Conservation (phyloP, 1,140 invertebrate species). For the Ceratina japonica region DNA sequence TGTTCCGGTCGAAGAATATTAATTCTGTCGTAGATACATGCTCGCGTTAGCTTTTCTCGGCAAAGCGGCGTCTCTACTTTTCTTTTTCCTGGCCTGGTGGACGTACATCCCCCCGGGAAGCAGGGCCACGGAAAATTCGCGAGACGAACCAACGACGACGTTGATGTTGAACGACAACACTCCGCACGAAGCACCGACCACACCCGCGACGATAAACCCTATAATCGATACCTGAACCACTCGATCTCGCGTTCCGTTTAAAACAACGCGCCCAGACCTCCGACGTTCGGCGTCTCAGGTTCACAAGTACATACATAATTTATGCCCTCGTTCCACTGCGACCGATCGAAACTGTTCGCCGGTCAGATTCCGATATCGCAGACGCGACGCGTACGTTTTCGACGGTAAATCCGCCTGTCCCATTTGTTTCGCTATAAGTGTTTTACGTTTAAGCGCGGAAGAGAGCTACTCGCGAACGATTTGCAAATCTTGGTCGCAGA, state of each 20-base stretch:
- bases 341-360: no score
- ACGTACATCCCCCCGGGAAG: conserved; percentile 82
- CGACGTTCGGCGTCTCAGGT: no score
- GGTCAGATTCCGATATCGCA: no score
- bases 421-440: background rate
- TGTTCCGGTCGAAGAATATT: background rate
- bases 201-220: conserved; percentile 48
- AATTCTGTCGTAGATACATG: conserved; percentile 81
- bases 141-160: conserved; percentile 61
- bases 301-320: background rate
- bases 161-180: conserved; percentile 55
- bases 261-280: background rate
- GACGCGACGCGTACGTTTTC: background rate
- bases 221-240: conserved; percentile 34
- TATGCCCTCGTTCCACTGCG: no score
- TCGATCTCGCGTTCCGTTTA: background rate
- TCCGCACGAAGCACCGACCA: conserved; percentile 36
- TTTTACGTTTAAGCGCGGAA: background rate
- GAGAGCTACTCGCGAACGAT: background rate
- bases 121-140: conserved; percentile 56
- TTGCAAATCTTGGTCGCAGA: background rate
- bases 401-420: no score
- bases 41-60: conserved; percentile 82
- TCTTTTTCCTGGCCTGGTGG: conserved; percentile 86
- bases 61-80: conserved; percentile 83